Conservation (phyloP, 1,140 invertebrate species). For the Aphelinus certus region DNA sequence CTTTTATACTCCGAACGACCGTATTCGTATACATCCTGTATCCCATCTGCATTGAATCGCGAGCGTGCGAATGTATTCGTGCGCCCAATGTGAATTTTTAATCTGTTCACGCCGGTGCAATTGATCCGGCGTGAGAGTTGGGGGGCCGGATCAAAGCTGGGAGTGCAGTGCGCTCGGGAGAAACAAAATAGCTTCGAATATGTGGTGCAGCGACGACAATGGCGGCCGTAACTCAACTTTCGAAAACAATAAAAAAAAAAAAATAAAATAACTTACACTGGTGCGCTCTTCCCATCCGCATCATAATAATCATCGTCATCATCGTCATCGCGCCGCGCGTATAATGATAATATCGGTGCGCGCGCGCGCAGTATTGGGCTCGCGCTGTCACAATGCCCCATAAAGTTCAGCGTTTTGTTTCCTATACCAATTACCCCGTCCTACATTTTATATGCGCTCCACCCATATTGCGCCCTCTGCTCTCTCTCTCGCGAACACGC, state of each 20-base stretch:
- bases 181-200: too few species aligned
- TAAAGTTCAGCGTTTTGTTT: constrained; percentile 64
- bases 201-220: not conserved
- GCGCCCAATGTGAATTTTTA: too few species aligned
- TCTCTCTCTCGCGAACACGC: not conserved
- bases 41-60: too few species aligned
- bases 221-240: constrained; percentile 11
- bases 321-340: constrained; percentile 5
- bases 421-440: constrained; percentile 58
- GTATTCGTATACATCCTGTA: too few species aligned
- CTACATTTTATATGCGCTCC: constrained; percentile 41
- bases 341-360: too few species aligned
- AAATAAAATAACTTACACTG: not conserved
- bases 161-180: too few species aligned
- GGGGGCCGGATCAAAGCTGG: too few species aligned
- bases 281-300: not conserved
- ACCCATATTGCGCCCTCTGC: constrained; percentile 35
- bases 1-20: too few species aligned
- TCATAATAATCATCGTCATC: not conserved
- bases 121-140: too few species aligned
- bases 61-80: too few species aligned
- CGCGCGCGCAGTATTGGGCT: too few species aligned
- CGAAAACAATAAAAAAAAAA: constrained; percentile 7
- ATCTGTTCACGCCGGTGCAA: too few species aligned
- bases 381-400: constrained; percentile 61